These are phyloP conservation scores for Oscheius myriophilus DNA, from an alignment of 2,888 invertebrate species.

Conservation along the genomic window DNA sequence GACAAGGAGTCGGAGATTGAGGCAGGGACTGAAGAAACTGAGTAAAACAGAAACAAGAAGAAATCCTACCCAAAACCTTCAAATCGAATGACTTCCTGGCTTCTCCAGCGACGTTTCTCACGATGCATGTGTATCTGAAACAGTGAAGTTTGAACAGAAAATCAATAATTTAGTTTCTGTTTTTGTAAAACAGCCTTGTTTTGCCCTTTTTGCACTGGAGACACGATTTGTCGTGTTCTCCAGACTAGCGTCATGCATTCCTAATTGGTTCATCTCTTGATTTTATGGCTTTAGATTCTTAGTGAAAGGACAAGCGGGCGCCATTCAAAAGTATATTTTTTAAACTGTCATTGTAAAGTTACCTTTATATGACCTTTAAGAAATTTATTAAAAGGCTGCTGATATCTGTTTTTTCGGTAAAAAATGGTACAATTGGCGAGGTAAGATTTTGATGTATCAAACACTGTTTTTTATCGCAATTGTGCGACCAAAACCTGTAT, in stretches of 20 bases:
- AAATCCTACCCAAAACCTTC: slow-evolving; percentile 50
- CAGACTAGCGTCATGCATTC: background rate
- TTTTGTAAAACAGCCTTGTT: background rate
- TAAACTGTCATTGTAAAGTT: too few species aligned
- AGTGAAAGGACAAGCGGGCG: background rate
- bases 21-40: slow-evolving; percentile 45
- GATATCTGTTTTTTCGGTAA: too few species aligned
- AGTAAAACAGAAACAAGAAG: too few species aligned
- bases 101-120: slow-evolving; percentile 64
- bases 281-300: background rate
- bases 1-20: slow-evolving; percentile 60
- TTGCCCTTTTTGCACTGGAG: too few species aligned
- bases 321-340: too few species aligned
- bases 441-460: too few species aligned
- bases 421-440: too few species aligned
- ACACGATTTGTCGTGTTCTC: background rate
- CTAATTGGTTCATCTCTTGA: background rate
- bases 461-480: too few species aligned
- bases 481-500: too few species aligned
- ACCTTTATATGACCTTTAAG: too few species aligned
- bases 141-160: too few species aligned
- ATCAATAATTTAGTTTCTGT: background rate
- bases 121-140: slow-evolving; percentile 55
- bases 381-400: too few species aligned
- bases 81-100: slow-evolving; percentile 63